Evolutionary conservation across 2,113 vertebrate genomes (phyloP).

Genomic region (Capreolus pygargus): DNA sequence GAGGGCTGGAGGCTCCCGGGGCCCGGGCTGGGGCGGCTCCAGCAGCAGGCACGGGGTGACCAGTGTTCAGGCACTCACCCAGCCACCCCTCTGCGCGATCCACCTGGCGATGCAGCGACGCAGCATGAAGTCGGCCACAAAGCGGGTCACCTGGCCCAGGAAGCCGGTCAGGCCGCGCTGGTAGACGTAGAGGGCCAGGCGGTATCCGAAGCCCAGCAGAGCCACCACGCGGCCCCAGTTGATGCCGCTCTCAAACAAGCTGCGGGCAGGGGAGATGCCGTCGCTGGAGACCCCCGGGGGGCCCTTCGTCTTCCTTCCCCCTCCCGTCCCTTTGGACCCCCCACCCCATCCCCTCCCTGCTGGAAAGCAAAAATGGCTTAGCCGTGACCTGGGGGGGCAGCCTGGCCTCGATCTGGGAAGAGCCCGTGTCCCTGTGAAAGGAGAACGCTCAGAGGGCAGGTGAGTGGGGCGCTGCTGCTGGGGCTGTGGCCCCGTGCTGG

Average conservation of each 20-base stretch:
- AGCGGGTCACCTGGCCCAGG: conserved; percentile 79
- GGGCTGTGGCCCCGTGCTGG: background rate
- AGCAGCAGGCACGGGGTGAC: background rate
- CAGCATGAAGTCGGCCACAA: conserved; percentile 77
- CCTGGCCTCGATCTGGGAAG: background rate
- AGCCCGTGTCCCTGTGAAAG: background rate
- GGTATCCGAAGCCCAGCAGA: conserved; percentile 85
- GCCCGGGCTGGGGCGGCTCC: rapidly evolving
- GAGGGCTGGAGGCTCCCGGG: background rate
- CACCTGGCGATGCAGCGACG: conserved; percentile 80
- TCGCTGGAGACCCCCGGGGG: background rate
- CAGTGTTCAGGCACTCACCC: conserved; percentile 80
- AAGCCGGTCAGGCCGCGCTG: conserved; percentile 79
- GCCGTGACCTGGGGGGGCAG: background rate
- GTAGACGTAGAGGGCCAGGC: conserved; percentile 86
- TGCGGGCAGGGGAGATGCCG: conserved; percentile 28
- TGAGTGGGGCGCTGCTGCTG: rapidly evolving
- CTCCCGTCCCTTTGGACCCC: rapidly evolving
- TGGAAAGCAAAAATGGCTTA: background rate
- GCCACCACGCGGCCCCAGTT: conserved; percentile 88
- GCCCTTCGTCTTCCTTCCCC: background rate
- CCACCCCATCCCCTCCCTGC: background rate
- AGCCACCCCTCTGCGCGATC: conserved; percentile 86
- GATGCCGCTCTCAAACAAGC: conserved; percentile 85
- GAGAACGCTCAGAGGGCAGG: background rate